Conservation (phyloP, 1,140 invertebrate species). For the Cepaea nemoralis region DNA sequence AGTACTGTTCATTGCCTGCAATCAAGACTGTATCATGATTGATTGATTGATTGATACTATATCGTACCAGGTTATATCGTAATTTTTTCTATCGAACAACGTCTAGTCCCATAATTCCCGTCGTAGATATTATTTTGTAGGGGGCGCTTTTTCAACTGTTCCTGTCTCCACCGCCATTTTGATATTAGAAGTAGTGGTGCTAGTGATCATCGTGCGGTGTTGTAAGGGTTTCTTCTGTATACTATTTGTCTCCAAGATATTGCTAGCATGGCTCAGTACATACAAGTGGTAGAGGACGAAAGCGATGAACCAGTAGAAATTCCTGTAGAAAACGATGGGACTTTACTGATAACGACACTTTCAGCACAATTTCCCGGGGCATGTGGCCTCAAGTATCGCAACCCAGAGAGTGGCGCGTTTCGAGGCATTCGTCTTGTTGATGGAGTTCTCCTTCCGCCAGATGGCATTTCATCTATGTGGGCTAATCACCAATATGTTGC, state of each 20-base stretch:
- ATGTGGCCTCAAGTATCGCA: conserved; percentile 93
- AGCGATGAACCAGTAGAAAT: conserved; percentile 92
- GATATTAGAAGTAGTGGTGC: background rate
- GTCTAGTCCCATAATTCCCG: too few species aligned
- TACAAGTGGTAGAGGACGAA: conserved; percentile 83
- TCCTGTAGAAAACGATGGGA: conserved; percentile 90
- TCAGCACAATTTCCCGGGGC: conserved; percentile 93
- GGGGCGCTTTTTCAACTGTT: too few species aligned
- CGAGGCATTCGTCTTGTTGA: conserved; percentile 89
- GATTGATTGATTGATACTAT: too few species aligned
- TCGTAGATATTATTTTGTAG: too few species aligned
- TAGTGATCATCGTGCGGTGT: too few species aligned
- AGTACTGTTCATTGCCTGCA: too few species aligned
- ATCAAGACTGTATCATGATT: too few species aligned
- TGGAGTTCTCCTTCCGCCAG: conserved; percentile 86
- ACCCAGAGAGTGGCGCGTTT: conserved; percentile 85
- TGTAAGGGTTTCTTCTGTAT: too few species aligned
- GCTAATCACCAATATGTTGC: conserved; percentile 89
- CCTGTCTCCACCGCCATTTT: conserved; percentile 36
- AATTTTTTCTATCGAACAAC: too few species aligned
- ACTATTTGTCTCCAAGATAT: background rate
- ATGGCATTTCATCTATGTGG: conserved; percentile 91
- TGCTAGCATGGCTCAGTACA: conserved; percentile 63
- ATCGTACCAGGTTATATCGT: too few species aligned
- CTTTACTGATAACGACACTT: conserved; percentile 87